Evolutionary conservation across 1,140 invertebrate genomes (phyloP).

Genomic region (Conopomorpha cramerella): DNA sequence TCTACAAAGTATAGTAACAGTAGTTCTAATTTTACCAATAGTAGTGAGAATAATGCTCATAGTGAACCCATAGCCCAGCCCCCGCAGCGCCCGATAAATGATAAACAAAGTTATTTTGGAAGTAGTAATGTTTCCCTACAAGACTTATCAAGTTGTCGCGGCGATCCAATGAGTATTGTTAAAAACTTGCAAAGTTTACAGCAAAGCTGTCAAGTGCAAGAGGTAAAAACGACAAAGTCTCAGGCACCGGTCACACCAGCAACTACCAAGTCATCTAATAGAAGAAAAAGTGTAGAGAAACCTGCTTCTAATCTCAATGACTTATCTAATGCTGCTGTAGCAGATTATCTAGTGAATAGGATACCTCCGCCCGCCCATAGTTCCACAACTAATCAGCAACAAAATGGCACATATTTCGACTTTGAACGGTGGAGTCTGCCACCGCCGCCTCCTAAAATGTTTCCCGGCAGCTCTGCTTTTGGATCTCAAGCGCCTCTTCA

Average conservation of each 20-base stretch:
- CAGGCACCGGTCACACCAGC: constrained; percentile 20
- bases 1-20: constrained; percentile 43
- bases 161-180: constrained; percentile 75
- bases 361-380: constrained; percentile 73
- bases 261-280: constrained; percentile 37
- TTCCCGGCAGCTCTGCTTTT: constrained; percentile 61
- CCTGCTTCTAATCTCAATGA: constrained; percentile 53
- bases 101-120: constrained; percentile 46
- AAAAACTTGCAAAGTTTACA: constrained; percentile 72
- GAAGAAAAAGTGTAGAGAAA: constrained; percentile 62
- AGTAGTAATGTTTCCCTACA: constrained; percentile 64
- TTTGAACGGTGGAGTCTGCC: constrained; percentile 75
- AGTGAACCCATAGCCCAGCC: constrained; percentile 29
- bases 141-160: constrained; percentile 71
- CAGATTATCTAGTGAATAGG: constrained; percentile 63
- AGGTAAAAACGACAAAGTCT: constrained; percentile 49
- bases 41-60: constrained; percentile 59
- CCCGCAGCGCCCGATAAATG: constrained; percentile 25
- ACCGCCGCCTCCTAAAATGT: constrained; percentile 69
- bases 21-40: constrained; percentile 37
- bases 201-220: constrained; percentile 65
- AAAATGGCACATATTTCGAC: constrained; percentile 72
- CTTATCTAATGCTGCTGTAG: constrained; percentile 53
- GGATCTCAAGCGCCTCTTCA: constrained; percentile 62
- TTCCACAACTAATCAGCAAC: constrained; percentile 66